Evolutionary conservation across 1,140 invertebrate genomes (phyloP).

Genomic region (Cylas formicarius): DNA sequence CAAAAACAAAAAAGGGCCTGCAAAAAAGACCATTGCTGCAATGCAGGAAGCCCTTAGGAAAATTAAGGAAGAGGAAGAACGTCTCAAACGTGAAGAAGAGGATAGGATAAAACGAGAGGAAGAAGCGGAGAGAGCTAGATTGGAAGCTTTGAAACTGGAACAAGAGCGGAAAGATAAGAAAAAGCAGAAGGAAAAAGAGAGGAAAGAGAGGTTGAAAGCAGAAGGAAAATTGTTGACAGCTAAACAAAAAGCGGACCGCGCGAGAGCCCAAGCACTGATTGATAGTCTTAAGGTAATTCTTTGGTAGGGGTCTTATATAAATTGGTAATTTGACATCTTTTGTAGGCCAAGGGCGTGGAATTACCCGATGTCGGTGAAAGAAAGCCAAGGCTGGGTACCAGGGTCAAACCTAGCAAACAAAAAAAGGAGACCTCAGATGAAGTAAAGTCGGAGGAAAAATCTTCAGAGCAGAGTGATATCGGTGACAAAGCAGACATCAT

Average conservation of each 20-base stretch:
- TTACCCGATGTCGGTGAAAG: slow-evolving; percentile 64
- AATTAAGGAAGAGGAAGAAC: slow-evolving; percentile 86
- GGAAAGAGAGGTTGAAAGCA: slow-evolving; percentile 84
- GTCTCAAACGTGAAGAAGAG: slow-evolving; percentile 68
- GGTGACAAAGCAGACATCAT: slow-evolving; percentile 3
- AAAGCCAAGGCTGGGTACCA: slow-evolving; percentile 63
- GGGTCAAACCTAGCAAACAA: slow-evolving; percentile 64
- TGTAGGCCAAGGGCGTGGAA: slow-evolving; percentile 62
- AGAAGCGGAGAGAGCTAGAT: slow-evolving; percentile 61
- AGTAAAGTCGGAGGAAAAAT: slow-evolving; percentile 4
- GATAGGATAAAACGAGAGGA: slow-evolving; percentile 68
- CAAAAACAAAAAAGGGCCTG: slow-evolving; percentile 53
- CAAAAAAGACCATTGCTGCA: slow-evolving; percentile 71
- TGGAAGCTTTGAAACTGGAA: slow-evolving; percentile 71
- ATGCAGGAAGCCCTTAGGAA: slow-evolving; percentile 85
- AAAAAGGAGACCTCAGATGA: slow-evolving; percentile 43
- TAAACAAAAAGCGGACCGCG: slow-evolving; percentile 86
- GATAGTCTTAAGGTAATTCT: slow-evolving; percentile 62
- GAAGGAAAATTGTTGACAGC: slow-evolving; percentile 90
- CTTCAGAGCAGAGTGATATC: neutral
- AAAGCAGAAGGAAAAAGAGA: slow-evolving; percentile 92
- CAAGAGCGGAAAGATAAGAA: slow-evolving; percentile 84
- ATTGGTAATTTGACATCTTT: slow-evolving; percentile 3
- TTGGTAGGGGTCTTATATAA: too few relatives aligned
- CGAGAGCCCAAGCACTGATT: slow-evolving; percentile 78